Base-by-base conservation (phyloP, 2,113 vertebrate genomes). In the Platichthys flesus region DNA sequence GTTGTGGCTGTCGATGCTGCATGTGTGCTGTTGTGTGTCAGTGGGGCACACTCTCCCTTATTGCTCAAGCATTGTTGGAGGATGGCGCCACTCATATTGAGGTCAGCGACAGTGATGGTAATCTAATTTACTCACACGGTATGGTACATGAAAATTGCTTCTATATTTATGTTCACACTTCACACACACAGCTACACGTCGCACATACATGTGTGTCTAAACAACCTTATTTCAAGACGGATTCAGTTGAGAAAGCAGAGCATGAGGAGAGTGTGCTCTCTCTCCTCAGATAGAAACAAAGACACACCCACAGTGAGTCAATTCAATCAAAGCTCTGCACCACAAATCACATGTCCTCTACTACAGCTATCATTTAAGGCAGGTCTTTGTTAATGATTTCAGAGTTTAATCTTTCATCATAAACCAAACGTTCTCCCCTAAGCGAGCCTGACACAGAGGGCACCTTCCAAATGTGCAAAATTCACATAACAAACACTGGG, bases 1-100 rank as follows among this genome's bases (percentile, higher is more conserved):
- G 83, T 74, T 76, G 75, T 59, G 62, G 77, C 64, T 79, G 78
- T 49, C 69, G 69, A 79, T 83, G 67, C 78, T 67, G 70, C 83
- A 69, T 85, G 83, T 42, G 61, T 42, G 61, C 75, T 89, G 91
- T 80, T 92, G 79, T 91, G 88, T 93, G 92, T 92, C 91, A 92
- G 87, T 92, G 69, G 90, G 90, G 75, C 91, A 93, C 73, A 76
- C 68, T 79, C 78, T 74, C 65, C 55, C 62, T 73, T 64, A 77
- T 67, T 83, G 77, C 76, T 60, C 49, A 69, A 79, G 84, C 83
- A 82, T 88, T 82, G 74, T 84, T 70, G 86, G 64, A 84, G 42
- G 54, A 89, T n/a, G 40, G 74, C 54, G 14, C 66, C 77, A 47
- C 85, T 90, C 86, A 87, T 78, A 92, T 84, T 67, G 75, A 85